A percentile compares a stretch with the other conserved stretches of the same genome.
These are phyloP conservation scores for Venustaconcha ellipsiformis DNA, from an alignment of 1,140 invertebrate genomes.

Conservation along the genomic window DNA sequence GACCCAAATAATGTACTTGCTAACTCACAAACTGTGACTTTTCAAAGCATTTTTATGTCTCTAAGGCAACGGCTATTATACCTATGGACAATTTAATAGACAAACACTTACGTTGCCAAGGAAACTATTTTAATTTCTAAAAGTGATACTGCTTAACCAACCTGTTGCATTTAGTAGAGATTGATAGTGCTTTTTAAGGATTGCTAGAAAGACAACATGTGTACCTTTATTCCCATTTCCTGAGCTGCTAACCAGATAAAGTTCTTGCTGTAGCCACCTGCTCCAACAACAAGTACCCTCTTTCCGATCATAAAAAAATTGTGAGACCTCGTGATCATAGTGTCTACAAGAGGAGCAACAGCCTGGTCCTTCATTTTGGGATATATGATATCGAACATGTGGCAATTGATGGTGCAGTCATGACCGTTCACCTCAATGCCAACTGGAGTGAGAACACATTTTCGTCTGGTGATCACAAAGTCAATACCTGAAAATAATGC, in stretches of 20 bases:
- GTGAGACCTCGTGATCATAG: slow-evolving; percentile 36
- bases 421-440: slow-evolving; percentile 47
- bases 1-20: no score
- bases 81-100: no score
- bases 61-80: no score
- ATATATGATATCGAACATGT: slow-evolving; percentile 35
- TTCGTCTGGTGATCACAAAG: slow-evolving; percentile 26
- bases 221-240: slow-evolving; percentile 45
- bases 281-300: slow-evolving; percentile 36
- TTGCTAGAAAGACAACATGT: no score
- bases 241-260: slow-evolving; percentile 31
- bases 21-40: no score
- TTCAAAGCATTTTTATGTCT: no score
- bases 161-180: no score
- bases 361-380: no score
- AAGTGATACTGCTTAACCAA: no score
- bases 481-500: slow-evolving; percentile 35
- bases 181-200: no score
- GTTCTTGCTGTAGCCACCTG: slow-evolving; percentile 34
- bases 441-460: slow-evolving; percentile 17
- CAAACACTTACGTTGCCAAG: no score
- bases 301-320: slow-evolving; percentile 30
- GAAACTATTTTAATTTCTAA: no score
- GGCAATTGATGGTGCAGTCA: slow-evolving; percentile 49
- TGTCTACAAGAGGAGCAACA: slow-evolving; percentile 22